Percentiles rank a stretch among this genome's conserved stretches.
These are phyloP conservation scores for Nudaria mundana DNA, from an alignment of 2,888 invertebrate species.

Conservation along the genomic window DNA sequence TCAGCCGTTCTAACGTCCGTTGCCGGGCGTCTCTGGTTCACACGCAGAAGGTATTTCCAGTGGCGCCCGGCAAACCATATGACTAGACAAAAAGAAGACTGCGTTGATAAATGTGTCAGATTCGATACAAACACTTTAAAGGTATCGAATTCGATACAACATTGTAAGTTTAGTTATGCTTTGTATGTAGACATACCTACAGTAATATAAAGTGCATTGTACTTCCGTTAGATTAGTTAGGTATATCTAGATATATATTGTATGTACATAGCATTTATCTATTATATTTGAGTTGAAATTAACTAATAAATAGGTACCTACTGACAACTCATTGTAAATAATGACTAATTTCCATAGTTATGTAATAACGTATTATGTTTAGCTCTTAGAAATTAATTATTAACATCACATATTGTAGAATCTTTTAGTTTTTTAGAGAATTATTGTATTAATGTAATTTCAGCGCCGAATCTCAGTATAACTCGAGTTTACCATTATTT, in stretches of 20 bases:
- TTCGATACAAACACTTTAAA: too few species aligned
- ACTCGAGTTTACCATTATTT: constrained; percentile 20
- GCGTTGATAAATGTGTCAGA: background rate
- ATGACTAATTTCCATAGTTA: constrained; percentile 19
- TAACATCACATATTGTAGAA: constrained; percentile 45
- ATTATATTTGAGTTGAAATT: constrained; percentile 19
- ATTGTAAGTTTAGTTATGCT: constrained; percentile 1
- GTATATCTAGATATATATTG: constrained; percentile 27
- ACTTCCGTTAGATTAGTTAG: constrained; percentile 47
- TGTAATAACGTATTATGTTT: constrained; percentile 16
- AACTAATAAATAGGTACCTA: too few species aligned
- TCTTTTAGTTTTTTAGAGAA: constrained; percentile 23
- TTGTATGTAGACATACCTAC: constrained; percentile 11
- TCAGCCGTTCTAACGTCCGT: too few species aligned
- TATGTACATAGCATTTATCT: constrained; percentile 28
- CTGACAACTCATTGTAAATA: constrained; percentile 35
- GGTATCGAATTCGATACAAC: too few species aligned
- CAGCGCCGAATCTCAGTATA: constrained; percentile 26
- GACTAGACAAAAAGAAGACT: too few species aligned
- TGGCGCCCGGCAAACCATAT: too few species aligned
- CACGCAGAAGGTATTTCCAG: too few species aligned
- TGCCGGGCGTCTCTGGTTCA: too few species aligned
- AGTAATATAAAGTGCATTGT: constrained; percentile 49
- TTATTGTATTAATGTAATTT: constrained; percentile 18
- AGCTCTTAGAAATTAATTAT: constrained; percentile 35